Evolutionary conservation across 2,888 invertebrate species (phyloP).

Genomic region (Dioctria rufipes): DNA sequence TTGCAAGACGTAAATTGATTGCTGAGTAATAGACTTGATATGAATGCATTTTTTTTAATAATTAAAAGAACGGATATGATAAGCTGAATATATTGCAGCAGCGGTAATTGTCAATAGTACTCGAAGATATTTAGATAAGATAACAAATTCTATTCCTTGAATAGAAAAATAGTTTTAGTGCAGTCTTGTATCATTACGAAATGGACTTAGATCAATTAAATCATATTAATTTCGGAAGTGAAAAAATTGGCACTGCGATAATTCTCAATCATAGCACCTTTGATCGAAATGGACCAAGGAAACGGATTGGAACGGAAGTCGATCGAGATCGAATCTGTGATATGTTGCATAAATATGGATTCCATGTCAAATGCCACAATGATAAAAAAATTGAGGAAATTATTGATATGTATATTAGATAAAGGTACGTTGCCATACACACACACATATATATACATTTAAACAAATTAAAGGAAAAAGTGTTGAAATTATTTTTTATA

Average conservation of each 20-base stretch:
- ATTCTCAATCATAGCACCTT: slow-evolving; percentile 76
- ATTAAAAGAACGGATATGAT: no score
- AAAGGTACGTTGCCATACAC: slow-evolving; percentile 68
- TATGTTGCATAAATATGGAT: slow-evolving; percentile 71
- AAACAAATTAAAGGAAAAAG: no score
- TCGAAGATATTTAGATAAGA: no score
- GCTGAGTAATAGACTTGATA: no score
- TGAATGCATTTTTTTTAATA: no score
- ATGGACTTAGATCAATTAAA: slow-evolving; percentile 64
- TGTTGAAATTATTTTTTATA: neutral
- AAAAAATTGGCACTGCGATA: slow-evolving; percentile 73
- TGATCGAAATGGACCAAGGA: slow-evolving; percentile 64
- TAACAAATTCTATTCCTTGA: no score
- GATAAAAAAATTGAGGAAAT: slow-evolving; percentile 72
- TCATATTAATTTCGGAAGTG: slow-evolving; percentile 73
- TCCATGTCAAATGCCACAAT: slow-evolving; percentile 70
- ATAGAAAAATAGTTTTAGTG: no score
- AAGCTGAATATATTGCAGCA: no score
- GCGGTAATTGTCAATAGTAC: no score
- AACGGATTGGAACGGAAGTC: slow-evolving; percentile 74
- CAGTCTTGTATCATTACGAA: no score
- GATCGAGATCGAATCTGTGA: slow-evolving; percentile 73
- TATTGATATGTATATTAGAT: slow-evolving; percentile 67
- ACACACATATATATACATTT: neutral
- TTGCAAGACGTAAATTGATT: no score